Evolutionary conservation across 2,797 vertebrate genomes (phyloP).

Genomic region (Molothrus ater): DNA sequence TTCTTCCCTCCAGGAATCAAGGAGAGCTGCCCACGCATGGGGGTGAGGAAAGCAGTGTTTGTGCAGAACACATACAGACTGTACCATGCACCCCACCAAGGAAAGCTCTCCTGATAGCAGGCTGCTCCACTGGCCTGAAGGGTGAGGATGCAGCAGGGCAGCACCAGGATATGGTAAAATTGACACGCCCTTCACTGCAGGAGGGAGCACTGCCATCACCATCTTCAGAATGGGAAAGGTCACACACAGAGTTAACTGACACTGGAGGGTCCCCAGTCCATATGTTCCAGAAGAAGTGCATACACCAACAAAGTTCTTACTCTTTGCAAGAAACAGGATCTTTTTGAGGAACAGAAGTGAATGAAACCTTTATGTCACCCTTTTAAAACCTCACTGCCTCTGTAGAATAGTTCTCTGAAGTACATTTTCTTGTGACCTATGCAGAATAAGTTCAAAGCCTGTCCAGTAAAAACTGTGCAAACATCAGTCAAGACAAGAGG

Average conservation of each 20-base stretch:
- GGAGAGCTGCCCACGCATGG: neutral
- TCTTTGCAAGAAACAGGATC: neutral
- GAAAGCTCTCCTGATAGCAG: neutral
- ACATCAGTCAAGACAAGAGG: neutral
- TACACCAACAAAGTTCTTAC: neutral
- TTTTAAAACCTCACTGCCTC: neutral
- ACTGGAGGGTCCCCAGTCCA: fast-evolving
- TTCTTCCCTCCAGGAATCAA: neutral
- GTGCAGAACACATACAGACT: neutral
- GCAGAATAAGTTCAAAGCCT: neutral
- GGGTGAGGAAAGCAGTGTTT: neutral
- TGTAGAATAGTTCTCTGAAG: neutral
- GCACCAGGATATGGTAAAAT: neutral
- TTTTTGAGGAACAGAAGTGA: neutral
- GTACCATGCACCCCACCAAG: neutral
- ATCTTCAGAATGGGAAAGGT: neutral
- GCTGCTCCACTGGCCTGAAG: neutral
- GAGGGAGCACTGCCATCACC: neutral
- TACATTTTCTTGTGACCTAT: neutral
- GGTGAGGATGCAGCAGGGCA: neutral
- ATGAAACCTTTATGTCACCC: neutral
- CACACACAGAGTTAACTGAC: neutral
- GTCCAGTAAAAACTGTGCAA: neutral
- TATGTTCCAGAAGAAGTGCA: neutral
- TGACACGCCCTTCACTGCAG: neutral